Evolutionary conservation across 2,113 vertebrate genomes (phyloP).

Genomic region (Pachyramphus minor): DNA sequence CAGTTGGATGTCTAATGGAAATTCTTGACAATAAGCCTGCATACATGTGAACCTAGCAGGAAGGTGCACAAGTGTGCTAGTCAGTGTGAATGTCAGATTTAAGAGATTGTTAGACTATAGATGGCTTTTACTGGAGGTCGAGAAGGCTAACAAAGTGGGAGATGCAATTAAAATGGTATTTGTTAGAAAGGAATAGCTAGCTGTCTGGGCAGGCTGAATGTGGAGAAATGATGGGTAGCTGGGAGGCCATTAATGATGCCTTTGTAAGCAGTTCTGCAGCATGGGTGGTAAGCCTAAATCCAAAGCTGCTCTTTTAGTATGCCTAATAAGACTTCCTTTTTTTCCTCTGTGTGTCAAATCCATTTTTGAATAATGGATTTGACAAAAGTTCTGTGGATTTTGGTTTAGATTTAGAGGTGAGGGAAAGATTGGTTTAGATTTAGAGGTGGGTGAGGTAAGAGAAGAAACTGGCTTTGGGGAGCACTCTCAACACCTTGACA

Average conservation of each 20-base stretch:
- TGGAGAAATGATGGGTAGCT: slow-evolving; percentile 55
- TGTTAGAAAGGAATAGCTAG: slow-evolving; percentile 61
- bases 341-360: background rate
- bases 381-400: background rate
- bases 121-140: slow-evolving; percentile 70
- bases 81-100: slow-evolving; percentile 54
- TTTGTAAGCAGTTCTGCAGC: slow-evolving; percentile 62
- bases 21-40: background rate
- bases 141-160: slow-evolving; percentile 70
- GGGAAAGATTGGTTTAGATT: background rate
- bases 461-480: background rate
- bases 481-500: background rate
- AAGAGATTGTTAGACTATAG: slow-evolving; percentile 58
- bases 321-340: background rate
- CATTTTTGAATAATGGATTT: background rate
- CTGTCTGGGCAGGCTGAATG: slow-evolving; percentile 35
- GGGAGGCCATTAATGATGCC: slow-evolving; percentile 40
- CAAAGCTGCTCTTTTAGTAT: slow-evolving; percentile 29
- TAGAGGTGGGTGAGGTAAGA: background rate
- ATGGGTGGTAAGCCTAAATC: slow-evolving; percentile 34
- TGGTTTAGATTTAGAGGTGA: background rate
- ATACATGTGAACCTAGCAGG: background rate
- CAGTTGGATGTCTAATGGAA: background rate
- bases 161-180: slow-evolving; percentile 68
- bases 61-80: background rate